Conservation (phyloP, 2,888 invertebrate genomes). For the Parochlus steinenii region DNA sequence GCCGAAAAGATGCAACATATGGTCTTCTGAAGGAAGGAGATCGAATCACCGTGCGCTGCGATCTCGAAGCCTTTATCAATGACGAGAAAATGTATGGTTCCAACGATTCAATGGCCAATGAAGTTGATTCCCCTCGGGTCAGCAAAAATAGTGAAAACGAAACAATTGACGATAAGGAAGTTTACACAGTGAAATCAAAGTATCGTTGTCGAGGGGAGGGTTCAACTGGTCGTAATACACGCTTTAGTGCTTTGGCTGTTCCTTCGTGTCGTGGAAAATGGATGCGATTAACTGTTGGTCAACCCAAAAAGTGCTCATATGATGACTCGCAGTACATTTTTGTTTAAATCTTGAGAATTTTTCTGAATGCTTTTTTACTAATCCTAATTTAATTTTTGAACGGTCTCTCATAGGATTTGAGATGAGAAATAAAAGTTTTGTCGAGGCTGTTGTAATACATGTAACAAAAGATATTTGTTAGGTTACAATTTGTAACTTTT, state of each 20-base stretch:
- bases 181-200: conserved; percentile 17
- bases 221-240: conserved; percentile 51
- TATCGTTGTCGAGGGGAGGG: conserved; percentile 68
- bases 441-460: no score
- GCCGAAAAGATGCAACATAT: conserved; percentile 57
- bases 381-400: no score
- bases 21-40: conserved; percentile 58
- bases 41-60: conserved; percentile 65
- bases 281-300: conserved; percentile 41
- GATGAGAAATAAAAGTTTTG: no score
- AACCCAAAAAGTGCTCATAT: conserved; percentile 27
- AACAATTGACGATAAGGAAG: conserved; percentile 14
- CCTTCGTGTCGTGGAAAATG: conserved; percentile 82
- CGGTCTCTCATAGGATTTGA: no score
- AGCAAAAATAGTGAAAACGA: conserved; percentile 8
- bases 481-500: no score
- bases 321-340: conserved; percentile 28
- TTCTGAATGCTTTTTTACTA: no score
- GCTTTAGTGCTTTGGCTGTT: conserved; percentile 72
- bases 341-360: conserved; percentile 20
- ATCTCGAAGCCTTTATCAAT: conserved; percentile 57
- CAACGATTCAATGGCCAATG: conserved; percentile 4
- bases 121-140: background rate
- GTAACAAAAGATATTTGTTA: no score
- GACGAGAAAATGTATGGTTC: no score